Conservation (phyloP, 2,113 vertebrate genomes). For the Sinosuthora webbiana region DNA sequence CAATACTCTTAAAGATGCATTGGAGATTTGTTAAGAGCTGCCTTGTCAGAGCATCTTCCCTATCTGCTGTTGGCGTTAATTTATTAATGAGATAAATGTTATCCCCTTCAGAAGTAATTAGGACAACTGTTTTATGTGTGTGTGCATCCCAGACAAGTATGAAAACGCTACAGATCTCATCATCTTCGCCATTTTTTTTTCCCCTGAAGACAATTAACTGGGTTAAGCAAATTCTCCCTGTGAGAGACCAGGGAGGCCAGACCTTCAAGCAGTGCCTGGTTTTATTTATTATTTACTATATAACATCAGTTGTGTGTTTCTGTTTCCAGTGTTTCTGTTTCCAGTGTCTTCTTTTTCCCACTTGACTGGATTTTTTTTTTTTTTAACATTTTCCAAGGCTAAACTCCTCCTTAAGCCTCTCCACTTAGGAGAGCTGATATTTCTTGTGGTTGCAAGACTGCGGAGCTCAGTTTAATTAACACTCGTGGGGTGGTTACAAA, state of each 20-base stretch:
- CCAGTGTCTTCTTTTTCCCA: background rate
- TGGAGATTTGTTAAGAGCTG: slow-evolving; percentile 16
- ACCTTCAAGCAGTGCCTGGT: background rate
- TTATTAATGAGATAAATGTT: slow-evolving; percentile 39
- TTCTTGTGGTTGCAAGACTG: background rate
- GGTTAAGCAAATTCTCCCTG: background rate
- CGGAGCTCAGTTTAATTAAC: slow-evolving; percentile 38
- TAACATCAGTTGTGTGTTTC: background rate
- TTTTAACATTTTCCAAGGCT: background rate
- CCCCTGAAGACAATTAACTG: background rate
- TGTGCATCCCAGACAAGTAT: background rate
- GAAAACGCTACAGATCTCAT: background rate
- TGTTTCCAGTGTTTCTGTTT: background rate
- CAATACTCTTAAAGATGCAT: background rate
- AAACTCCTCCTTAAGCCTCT: background rate
- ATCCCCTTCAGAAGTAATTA: slow-evolving; percentile 40
- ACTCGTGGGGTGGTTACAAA: background rate
- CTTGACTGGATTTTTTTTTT: background rate
- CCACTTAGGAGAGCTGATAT: background rate
- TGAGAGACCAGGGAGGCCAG: background rate
- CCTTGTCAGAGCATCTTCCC: background rate
- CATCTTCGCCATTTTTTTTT: background rate
- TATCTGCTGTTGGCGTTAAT: background rate
- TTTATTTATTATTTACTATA: background rate
- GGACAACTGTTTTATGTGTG: background rate